phyloP scores from a whole-genome alignment of 1,140 invertebrate genomes.

The Elymnias hypermnestra region DNA sequence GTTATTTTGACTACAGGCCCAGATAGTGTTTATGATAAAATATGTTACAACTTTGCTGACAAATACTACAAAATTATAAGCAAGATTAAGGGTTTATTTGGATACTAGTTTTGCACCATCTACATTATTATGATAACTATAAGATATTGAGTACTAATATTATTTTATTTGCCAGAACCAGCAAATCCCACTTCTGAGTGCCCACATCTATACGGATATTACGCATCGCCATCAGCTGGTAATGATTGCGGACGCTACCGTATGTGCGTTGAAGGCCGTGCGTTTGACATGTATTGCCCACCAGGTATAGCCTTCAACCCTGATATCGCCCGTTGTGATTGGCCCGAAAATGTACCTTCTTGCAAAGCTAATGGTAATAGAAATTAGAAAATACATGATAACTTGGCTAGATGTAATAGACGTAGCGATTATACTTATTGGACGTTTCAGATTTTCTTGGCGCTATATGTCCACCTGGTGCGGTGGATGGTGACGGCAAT shows the following conservation, averaged over 20 bases:
- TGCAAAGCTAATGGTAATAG: conserved; percentile 83
- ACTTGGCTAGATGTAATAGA: neutral
- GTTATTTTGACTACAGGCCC: too few species aligned
- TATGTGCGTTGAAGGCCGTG: conserved; percentile 81
- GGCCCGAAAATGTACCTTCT: conserved; percentile 85
- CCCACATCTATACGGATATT: conserved; percentile 90
- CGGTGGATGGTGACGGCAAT: conserved; percentile 17
- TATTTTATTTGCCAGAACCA: conserved; percentile 32
- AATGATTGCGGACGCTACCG: conserved; percentile 25
- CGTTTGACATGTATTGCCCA: conserved; percentile 80
- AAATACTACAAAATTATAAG: too few species aligned
- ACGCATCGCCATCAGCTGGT: conserved; percentile 78
- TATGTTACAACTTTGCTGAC: too few species aligned
- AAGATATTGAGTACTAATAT: neutral
- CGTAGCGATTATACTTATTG: neutral
- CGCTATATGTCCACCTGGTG: conserved; percentile 13
- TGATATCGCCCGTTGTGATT: conserved; percentile 85
- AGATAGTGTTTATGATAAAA: too few species aligned
- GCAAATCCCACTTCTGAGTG: conserved; percentile 83
- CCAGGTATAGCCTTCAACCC: conserved; percentile 91
- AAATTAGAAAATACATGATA: neutral
- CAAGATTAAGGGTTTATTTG: too few species aligned
- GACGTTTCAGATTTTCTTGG: conserved; percentile 21
- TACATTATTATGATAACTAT: too few species aligned
- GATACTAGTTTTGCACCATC: too few species aligned